Conservation (phyloP, 2,888 invertebrate species). For the Idaea biselata region DNA sequence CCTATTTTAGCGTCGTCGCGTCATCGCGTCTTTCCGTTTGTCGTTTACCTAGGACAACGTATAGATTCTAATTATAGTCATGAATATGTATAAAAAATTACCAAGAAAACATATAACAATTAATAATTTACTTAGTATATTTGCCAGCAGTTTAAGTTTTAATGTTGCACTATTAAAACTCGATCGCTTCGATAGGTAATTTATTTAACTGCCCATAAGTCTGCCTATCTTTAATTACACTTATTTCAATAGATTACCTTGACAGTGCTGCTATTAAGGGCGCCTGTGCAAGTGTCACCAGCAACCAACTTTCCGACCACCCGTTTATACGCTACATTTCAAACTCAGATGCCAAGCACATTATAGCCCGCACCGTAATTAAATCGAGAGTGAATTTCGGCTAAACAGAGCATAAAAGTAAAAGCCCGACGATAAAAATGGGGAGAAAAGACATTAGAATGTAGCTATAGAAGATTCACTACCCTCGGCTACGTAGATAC, state of each 20-base stretch:
- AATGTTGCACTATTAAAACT: too few species aligned
- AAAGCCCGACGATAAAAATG: conserved; percentile 50
- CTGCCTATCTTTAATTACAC: neutral
- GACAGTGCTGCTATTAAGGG: neutral
- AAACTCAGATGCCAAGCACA: conserved; percentile 63
- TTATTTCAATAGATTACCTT: neutral
- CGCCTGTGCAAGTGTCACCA: neutral
- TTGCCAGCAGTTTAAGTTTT: too few species aligned
- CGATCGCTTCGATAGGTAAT: neutral
- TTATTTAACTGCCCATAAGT: neutral
- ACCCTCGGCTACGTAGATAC: conserved; percentile 36
- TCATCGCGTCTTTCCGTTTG: too few species aligned
- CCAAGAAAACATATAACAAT: too few species aligned
- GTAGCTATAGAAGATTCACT: conserved; percentile 25
- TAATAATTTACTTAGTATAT: too few species aligned
- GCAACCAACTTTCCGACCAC: conserved; percentile 24
- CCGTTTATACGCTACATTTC: conserved; percentile 53
- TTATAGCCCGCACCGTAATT: conserved; percentile 61
- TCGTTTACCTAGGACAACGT: too few species aligned
- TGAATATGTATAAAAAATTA: too few species aligned
- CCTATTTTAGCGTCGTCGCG: too few species aligned
- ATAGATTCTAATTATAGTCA: too few species aligned
- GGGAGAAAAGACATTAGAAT: conserved; percentile 44
- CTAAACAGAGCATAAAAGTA: conserved; percentile 74
- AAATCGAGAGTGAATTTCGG: conserved; percentile 70